Evolutionary conservation across 1,140 invertebrate genomes (phyloP).

Genomic region (Phocides pigmalion): DNA sequence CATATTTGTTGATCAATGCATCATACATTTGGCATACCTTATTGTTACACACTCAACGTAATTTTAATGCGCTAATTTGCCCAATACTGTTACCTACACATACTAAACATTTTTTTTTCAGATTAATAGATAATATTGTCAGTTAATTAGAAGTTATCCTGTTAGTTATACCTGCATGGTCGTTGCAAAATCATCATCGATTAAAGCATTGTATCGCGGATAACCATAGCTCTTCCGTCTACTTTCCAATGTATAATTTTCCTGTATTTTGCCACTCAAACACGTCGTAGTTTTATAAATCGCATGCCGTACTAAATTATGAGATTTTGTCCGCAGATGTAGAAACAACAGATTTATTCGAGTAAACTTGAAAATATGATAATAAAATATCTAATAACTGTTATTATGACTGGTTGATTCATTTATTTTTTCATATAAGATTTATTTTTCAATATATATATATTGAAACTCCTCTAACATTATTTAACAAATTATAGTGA

Average conservation of each 20-base stretch:
- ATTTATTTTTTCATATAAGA: constrained; percentile 1
- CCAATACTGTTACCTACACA: not conserved
- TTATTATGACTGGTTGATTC: too few relatives aligned
- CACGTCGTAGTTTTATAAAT: constrained; percentile 40
- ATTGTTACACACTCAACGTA: too few relatives aligned
- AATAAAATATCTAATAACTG: too few relatives aligned
- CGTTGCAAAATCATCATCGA: constrained; percentile 59
- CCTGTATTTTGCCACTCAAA: constrained; percentile 52
- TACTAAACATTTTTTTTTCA: constrained; percentile 33
- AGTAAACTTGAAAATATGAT: too few relatives aligned
- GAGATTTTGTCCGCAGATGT: too few relatives aligned
- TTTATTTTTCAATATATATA: not conserved
- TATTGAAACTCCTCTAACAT: constrained; percentile 5
- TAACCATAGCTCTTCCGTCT: constrained; percentile 59
- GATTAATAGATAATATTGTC: constrained; percentile 21
- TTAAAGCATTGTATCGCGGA: constrained; percentile 74
- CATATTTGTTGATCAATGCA: not conserved
- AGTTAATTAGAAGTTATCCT: constrained; percentile 12
- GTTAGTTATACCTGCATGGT: constrained; percentile 53
- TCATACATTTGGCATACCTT: too few relatives aligned
- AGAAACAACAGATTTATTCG: not conserved
- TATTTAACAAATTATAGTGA: constrained; percentile 82
- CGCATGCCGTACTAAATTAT: constrained; percentile 21
- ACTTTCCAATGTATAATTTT: constrained; percentile 64
- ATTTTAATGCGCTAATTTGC: not conserved